Percentiles rank a stretch among this genome's conserved stretches.
Evolutionary conservation across 2,797 vertebrate species (phyloP).

Genomic region (Hippocampus kuda): DNA sequence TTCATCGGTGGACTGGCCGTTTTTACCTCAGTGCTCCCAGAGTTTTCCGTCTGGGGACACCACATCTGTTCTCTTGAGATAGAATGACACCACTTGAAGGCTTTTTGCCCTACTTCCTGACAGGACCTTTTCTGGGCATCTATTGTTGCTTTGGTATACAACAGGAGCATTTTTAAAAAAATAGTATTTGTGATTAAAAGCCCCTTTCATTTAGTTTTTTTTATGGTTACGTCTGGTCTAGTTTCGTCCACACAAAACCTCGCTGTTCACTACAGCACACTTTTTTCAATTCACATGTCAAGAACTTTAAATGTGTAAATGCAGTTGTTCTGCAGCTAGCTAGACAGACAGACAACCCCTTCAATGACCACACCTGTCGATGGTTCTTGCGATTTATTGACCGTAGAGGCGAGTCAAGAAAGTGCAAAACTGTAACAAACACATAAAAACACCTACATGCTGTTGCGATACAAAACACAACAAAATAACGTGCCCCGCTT

Average conservation of each 20-base stretch:
- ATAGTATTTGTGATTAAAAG: neutral
- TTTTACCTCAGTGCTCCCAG: slow-evolving; percentile 34
- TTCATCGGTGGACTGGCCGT: neutral
- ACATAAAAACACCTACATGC: too few species aligned
- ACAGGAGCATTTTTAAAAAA: too few species aligned
- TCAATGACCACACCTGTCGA: too few species aligned
- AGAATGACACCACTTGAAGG: neutral
- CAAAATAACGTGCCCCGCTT: too few species aligned
- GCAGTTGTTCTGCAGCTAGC: neutral
- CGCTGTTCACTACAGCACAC: neutral
- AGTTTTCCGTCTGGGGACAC: too few species aligned
- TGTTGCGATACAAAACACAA: too few species aligned
- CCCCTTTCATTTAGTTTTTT: neutral
- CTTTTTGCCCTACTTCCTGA: neutral
- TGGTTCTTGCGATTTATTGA: too few species aligned
- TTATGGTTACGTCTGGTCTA: neutral
- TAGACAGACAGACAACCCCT: too few species aligned
- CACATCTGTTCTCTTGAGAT: neutral
- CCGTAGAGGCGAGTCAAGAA: too few species aligned
- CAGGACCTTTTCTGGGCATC: neutral
- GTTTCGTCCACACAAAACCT: neutral
- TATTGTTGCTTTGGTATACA: neutral
- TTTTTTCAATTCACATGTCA: neutral
- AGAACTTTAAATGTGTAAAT: neutral
- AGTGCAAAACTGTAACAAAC: too few species aligned